Percentiles rank a stretch among this genome's conserved stretches.
phyloP scores from a whole-genome alignment of 2,113 vertebrate species.

The Prinia subflava region DNA sequence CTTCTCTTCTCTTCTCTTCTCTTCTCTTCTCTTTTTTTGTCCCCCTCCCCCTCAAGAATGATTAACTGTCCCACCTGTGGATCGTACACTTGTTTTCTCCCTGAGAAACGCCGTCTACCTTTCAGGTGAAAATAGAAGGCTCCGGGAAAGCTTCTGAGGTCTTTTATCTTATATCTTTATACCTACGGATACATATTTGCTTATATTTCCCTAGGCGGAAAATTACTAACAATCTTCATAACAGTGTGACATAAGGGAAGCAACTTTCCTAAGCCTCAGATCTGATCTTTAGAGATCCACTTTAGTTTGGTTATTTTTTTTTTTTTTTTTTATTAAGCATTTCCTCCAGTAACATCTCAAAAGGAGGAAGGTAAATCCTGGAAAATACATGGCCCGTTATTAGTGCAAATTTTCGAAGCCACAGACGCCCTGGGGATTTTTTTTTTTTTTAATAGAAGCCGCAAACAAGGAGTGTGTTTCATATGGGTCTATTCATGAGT shows the following conservation, averaged over 20 bases:
- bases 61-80: conserved; percentile 34
- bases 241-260: background rate
- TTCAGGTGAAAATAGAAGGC: conserved; percentile 15
- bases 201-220: conserved; percentile 9
- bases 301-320: background rate
- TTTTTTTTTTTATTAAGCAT: background rate
- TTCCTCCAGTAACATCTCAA: background rate
- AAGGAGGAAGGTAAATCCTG: background rate
- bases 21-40: rapidly evolving
- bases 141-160: background rate
- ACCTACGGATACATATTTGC: background rate
- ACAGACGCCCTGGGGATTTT: background rate
- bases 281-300: background rate
- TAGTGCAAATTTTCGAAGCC: background rate
- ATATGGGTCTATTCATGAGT: background rate
- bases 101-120: background rate
- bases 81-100: background rate
- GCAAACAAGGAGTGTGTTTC: background rate
- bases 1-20: too few species aligned
- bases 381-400: background rate
- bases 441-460: background rate
- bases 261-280: background rate
- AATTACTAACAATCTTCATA: background rate
- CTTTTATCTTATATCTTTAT: background rate
- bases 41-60: background rate